Conservation (phyloP, 2,113 vertebrate species). For the Euleptes europaea region DNA sequence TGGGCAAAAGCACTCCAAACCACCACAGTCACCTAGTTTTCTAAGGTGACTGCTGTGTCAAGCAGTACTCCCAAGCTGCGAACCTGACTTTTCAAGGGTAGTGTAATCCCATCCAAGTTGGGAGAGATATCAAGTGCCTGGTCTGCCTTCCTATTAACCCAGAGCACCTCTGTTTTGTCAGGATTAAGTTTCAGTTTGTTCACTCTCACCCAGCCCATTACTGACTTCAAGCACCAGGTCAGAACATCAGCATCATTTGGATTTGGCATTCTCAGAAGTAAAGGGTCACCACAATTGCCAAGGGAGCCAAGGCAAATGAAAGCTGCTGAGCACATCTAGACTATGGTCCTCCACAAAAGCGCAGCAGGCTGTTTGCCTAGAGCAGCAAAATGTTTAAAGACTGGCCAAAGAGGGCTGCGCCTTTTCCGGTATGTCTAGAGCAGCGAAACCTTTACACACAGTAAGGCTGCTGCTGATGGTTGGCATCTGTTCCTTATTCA, state of each 20-base stretch:
- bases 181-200: too few relatives aligned
- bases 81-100: too few relatives aligned
- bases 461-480: background rate
- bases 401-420: background rate
- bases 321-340: background rate
- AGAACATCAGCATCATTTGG: background rate
- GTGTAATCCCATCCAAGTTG: too few relatives aligned
- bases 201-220: too few relatives aligned
- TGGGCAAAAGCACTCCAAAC: too few relatives aligned
- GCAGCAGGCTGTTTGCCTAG: background rate
- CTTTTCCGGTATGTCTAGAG: constrained; percentile 17
- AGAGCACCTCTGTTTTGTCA: too few relatives aligned
- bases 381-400: background rate
- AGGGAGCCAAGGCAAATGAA: background rate
- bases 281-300: background rate
- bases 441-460: background rate
- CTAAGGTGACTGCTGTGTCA: too few relatives aligned
- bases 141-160: too few relatives aligned
- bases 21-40: too few relatives aligned
- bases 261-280: background rate
- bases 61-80: too few relatives aligned
- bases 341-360: background rate
- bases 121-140: too few relatives aligned
- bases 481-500: background rate
- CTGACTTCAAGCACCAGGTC: too few relatives aligned